Evolutionary conservation across 2,797 vertebrate species (phyloP).

Genomic region (Schizothorax lantsangensis): DNA sequence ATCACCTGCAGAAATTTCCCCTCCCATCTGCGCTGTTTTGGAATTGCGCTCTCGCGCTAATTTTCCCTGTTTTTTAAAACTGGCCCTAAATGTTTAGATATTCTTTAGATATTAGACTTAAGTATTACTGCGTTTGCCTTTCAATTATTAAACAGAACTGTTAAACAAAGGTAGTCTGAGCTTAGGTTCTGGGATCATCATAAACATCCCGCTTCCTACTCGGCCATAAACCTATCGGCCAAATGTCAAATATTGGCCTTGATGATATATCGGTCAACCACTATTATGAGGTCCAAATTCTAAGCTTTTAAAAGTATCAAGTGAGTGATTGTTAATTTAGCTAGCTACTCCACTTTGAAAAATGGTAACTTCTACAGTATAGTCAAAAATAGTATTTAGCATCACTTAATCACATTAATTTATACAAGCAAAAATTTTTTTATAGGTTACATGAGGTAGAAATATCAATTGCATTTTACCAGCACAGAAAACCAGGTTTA

Average conservation of each 20-base stretch:
- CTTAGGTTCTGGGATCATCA: background rate
- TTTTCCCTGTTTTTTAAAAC: no score
- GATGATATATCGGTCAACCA: background rate
- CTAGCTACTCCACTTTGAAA: background rate
- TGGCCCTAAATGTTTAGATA: background rate
- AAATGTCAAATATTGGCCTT: background rate
- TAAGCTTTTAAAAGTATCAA: background rate
- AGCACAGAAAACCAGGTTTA: background rate
- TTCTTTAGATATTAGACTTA: background rate
- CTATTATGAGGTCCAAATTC: background rate
- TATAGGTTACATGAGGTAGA: background rate
- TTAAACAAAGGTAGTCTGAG: slow-evolving; percentile 5
- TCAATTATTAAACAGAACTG: background rate
- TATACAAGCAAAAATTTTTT: background rate
- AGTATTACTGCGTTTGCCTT: background rate
- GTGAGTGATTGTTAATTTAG: background rate
- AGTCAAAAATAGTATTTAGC: no score
- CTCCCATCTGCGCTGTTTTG: no score
- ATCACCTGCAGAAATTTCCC: no score
- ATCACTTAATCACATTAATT: no score
- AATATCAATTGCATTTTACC: background rate
- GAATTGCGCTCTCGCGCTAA: no score
- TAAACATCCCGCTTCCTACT: background rate
- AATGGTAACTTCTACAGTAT: background rate
- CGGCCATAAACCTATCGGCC: background rate